These are phyloP conservation scores for Rhinoderma darwinii DNA, from an alignment of 2,113 vertebrate species.

Conservation along the genomic window DNA sequence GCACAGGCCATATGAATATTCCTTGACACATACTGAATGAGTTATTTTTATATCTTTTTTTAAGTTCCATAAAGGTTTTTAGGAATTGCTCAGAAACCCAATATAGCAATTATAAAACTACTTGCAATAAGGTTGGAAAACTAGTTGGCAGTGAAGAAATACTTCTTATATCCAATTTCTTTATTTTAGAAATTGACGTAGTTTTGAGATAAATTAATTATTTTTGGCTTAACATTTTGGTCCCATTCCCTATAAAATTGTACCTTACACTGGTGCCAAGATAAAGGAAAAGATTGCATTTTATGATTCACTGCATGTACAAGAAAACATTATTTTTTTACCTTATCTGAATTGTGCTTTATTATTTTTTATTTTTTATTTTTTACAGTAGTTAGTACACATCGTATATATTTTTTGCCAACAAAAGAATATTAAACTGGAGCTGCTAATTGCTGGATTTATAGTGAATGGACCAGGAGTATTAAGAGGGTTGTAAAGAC, in stretches of 20 bases:
- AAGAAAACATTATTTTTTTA: conserved; percentile 25
- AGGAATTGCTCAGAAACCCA: conserved; percentile 49
- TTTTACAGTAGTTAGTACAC: background rate
- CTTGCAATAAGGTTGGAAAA: conserved; percentile 50
- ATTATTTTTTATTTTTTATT: background rate
- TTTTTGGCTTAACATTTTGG: conserved; percentile 36
- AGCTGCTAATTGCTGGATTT: background rate
- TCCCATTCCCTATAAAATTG: conserved; percentile 38
- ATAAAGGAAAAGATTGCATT: conserved; percentile 36
- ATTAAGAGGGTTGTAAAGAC: background rate
- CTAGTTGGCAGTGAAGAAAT: conserved; percentile 42
- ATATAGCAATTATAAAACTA: conserved; percentile 57
- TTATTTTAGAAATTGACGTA: conserved; percentile 51
- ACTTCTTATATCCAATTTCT: conserved; percentile 47
- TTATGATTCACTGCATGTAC: conserved; percentile 37
- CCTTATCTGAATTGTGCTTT: background rate
- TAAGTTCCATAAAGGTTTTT: conserved; percentile 46
- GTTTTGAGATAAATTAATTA: conserved; percentile 56
- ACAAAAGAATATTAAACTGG: background rate
- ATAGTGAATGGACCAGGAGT: background rate
- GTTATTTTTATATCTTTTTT: conserved; percentile 47
- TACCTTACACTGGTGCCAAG: conserved; percentile 12
- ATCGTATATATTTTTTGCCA: background rate
- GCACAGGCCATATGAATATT: conserved; percentile 14
- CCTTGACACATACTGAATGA: conserved; percentile 20